These are phyloP conservation scores for Lycia hirtaria DNA, from an alignment of 2,888 invertebrate genomes.

Conservation along the genomic window DNA sequence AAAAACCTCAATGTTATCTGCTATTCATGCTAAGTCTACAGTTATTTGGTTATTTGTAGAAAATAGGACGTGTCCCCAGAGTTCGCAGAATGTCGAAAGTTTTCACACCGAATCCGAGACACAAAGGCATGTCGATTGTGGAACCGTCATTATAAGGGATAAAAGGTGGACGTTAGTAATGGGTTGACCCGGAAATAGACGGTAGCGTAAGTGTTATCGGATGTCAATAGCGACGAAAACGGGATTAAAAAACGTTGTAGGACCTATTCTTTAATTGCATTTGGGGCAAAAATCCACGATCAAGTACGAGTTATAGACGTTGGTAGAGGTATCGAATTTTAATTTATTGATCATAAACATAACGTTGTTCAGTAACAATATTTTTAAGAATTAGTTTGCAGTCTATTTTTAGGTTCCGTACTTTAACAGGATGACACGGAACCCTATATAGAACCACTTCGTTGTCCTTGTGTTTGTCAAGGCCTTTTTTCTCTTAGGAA, in stretches of 20 bases:
- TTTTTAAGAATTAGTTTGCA: too few species aligned
- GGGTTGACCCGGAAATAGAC: slow-evolving; percentile 38
- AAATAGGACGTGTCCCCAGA: slow-evolving; percentile 24
- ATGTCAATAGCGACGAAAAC: slow-evolving; percentile 9
- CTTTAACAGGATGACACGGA: too few species aligned
- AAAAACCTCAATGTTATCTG: slow-evolving; percentile 44
- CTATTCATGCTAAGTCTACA: slow-evolving; percentile 23
- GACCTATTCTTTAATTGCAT: too few species aligned
- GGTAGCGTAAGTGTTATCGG: slow-evolving; percentile 11
- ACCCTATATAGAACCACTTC: too few species aligned
- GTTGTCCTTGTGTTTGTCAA: too few species aligned
- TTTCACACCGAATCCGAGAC: slow-evolving; percentile 52
- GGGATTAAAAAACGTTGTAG: slow-evolving; percentile 2
- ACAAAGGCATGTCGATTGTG: slow-evolving; percentile 41
- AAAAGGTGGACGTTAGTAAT: slow-evolving; percentile 55
- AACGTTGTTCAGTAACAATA: too few species aligned
- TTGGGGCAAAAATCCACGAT: too few species aligned
- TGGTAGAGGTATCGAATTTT: too few species aligned
- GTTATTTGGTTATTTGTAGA: slow-evolving; percentile 35
- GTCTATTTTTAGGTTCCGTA: too few species aligned
- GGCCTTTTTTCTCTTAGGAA: too few species aligned
- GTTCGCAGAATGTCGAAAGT: slow-evolving; percentile 45
- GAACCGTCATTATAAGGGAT: slow-evolving; percentile 60
- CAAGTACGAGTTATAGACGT: too few species aligned
- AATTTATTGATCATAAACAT: too few species aligned